These are phyloP conservation scores for Notolepis coatsorum DNA, from an alignment of 2,797 vertebrate species.

Conservation along the genomic window DNA sequence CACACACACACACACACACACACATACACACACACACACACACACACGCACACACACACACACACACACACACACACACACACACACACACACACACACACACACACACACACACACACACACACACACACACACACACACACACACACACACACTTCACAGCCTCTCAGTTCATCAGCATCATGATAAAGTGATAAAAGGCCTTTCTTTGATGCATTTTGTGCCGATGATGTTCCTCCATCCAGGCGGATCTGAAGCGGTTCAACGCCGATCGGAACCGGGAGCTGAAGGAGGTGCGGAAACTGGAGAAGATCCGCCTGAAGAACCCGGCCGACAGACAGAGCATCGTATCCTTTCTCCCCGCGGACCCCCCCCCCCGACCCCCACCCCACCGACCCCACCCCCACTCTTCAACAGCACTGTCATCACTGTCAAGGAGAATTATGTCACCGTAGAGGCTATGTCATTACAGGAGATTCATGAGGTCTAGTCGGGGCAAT, in stretches of 20 bases:
- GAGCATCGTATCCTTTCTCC: slow-evolving; percentile 77
- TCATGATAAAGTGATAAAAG: neutral
- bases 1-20: neutral
- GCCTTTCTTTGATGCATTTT: neutral
- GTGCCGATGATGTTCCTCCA: neutral
- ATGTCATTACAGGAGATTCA: too few species aligned
- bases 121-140: neutral
- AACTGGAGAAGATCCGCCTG: slow-evolving; percentile 73
- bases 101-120: neutral
- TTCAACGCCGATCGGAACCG: slow-evolving; percentile 69
- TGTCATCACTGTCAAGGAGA: too few species aligned
- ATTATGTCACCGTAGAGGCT: too few species aligned
- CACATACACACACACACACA: neutral
- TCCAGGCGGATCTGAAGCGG: slow-evolving; percentile 80
- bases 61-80: neutral
- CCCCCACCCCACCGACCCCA: too few species aligned
- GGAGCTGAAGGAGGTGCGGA: slow-evolving; percentile 80
- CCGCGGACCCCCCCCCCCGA: too few species aligned
- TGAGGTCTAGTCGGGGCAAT: too few species aligned
- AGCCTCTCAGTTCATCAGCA: neutral
- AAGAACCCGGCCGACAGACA: slow-evolving; percentile 72
- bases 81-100: slow-evolving; percentile 4
- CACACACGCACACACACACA: neutral
- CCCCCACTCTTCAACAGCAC: too few species aligned
- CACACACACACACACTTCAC: neutral